Evolutionary conservation across 2,113 vertebrate genomes (phyloP), one percentile per base, ranked within the genome.

Genomic region (Sorex fumeus): DNA sequence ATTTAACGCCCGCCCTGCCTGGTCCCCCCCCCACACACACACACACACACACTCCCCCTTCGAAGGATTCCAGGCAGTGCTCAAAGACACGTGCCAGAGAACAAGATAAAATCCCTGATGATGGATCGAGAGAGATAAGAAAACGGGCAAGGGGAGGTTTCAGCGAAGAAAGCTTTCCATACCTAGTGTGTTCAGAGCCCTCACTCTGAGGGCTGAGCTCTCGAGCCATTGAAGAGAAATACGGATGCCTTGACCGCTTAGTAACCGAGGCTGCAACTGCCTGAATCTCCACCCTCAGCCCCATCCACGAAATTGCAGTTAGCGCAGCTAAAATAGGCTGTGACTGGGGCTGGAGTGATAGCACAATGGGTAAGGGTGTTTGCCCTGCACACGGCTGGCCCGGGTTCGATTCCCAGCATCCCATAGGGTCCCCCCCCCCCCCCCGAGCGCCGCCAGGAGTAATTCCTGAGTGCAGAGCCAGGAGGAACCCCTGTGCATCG

Each of bases 1-100:
- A 67, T 36, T 74, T 70, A 90, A 88, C 75, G 50, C 76, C 57
- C 69, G 70, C 66, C 91, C 84, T 75, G 47, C 64, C 91, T 95
- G 57, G 64, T 82, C 84, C 75, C 91, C 75, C 86, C 40, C 40
- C 40, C 40, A n/a, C n/a, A n/a, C n/a, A n/a, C n/a, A n/a, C n/a
- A n/a, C n/a, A n/a, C n/a, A n/a, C n/a, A n/a, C n/a, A n/a, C n/a
- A n/a, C n/a, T n/a, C 40, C 40, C 40, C 40, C 40, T n/a, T n/a
- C n/a, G 67, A 71, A 81, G 64, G 78, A 74, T 19, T 77, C n/a
- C 36, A 78, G 72, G 57, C 12, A 53, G 50, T 62, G 12, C 36
- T 27, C 53, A 40, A 69, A 84, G 91, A 64, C 36, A 53, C 0
- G 43, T 8, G 15, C 2, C 8, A 77, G 43, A 27, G 13, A 60